These are phyloP conservation scores for Apodemia hepburni DNA, from an alignment of 2,888 invertebrate genomes.

Conservation along the genomic window DNA sequence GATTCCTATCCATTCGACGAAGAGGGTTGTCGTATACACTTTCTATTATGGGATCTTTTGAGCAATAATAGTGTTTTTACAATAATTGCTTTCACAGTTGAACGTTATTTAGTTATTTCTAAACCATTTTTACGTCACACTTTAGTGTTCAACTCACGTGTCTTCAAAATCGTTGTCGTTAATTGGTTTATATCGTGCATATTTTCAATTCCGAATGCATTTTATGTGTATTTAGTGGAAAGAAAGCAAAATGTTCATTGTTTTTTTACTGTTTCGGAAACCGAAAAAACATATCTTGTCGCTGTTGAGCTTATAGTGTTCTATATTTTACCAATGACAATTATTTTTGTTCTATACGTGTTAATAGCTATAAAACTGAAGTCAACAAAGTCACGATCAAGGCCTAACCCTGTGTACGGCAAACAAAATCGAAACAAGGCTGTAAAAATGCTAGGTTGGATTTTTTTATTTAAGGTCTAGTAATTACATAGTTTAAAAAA, in stretches of 20 bases:
- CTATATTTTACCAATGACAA: constrained; percentile 90
- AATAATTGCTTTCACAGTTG: constrained; percentile 93
- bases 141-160: constrained; percentile 88
- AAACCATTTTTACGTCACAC: constrained; percentile 91
- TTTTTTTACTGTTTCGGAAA: constrained; percentile 49
- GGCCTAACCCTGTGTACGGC: constrained; percentile 66
- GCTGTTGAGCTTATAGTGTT: constrained; percentile 87
- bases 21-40: constrained; percentile 86
- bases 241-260: constrained; percentile 55
- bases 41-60: constrained; percentile 89
- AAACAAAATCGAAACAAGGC: constrained; percentile 78
- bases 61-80: constrained; percentile 90
- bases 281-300: constrained; percentile 48
- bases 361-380: constrained; percentile 86
- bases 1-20: constrained; percentile 88
- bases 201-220: constrained; percentile 84
- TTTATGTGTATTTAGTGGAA: constrained; percentile 47
- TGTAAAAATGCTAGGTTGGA: constrained; percentile 89
- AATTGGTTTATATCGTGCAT: constrained; percentile 86
- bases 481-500: no score
- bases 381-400: constrained; percentile 75
- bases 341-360: constrained; percentile 90
- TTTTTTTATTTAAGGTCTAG: constrained; percentile 20
- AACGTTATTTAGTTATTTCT: constrained; percentile 91
- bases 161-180: constrained; percentile 83